Percentiles rank a stretch among this genome's conserved stretches.
Conservation (phyloP, 2,888 invertebrate genomes). For the Orthosia cruda region DNA sequence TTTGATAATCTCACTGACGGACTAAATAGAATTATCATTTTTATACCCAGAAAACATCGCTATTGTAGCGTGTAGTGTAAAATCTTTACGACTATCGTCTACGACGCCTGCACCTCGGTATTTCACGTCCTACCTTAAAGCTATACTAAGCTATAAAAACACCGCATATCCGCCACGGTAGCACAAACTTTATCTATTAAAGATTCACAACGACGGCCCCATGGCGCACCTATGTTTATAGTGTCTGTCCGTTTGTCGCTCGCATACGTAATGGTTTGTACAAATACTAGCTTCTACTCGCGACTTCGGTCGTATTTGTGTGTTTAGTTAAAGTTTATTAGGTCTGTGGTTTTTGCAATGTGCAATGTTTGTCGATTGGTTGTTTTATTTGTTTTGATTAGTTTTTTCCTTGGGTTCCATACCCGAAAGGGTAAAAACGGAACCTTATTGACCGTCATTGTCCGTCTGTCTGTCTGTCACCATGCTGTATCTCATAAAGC, state of each 20-base stretch:
- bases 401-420: too few relatives aligned
- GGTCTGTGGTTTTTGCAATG: not conserved
- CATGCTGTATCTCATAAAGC: too few relatives aligned
- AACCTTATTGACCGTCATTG: too few relatives aligned
- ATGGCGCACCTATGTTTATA: constrained; percentile 53
- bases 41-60: too few relatives aligned
- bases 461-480: too few relatives aligned
- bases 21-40: too few relatives aligned
- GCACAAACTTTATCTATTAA: constrained; percentile 47
- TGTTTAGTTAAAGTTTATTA: constrained; percentile 9
- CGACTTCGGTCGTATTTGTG: not conserved
- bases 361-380: constrained; percentile 7
- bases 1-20: too few relatives aligned
- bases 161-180: constrained; percentile 13
- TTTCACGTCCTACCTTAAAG: constrained; percentile 15
- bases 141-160: constrained; percentile 42
- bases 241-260: constrained; percentile 46
- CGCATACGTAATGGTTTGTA: constrained; percentile 48
- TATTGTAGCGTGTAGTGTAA: not conserved
- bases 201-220: constrained; percentile 53
- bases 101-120: not conserved
- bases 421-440: too few relatives aligned
- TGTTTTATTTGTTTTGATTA: not conserved
- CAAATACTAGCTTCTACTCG: constrained; percentile 33
- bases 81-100: constrained; percentile 21